Base-by-base conservation (phyloP, 2,888 invertebrate species). In the Leptopterna dolabrata region DNA sequence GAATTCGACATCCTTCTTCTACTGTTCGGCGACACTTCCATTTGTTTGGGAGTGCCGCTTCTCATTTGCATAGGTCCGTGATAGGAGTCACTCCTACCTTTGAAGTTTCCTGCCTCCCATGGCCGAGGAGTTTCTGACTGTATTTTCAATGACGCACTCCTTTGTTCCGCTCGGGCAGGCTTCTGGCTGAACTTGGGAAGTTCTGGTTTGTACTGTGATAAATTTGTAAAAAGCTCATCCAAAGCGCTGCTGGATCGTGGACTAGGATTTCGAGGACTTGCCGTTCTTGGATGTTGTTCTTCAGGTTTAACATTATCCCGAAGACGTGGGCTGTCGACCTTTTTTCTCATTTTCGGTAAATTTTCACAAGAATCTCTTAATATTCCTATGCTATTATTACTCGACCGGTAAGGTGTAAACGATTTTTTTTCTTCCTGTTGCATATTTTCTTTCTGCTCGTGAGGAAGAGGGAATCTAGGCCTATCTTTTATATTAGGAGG, bases 81-180 rank as follows among this genome's bases (percentile, higher is more conserved):
- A 30, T 87, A 87, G 2, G 87, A 87, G 30, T 87, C 87, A 36
- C 81, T 87, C 29, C 87, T 24, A 19, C 82, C 87, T 73, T 73
- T 87, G 27, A 82, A 87, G 36, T 82, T 82, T 4, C 36, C 36
- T 9, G 47, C 30, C 51, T 87, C 87, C 82, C 81, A 82, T 14
- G 86, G 86, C 29, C 86, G 76, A 30, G 86, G 78, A n/a, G 51
- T 45, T 30, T 86, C 86, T 51, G 86, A 73, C 45, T 85, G 86
- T 29, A 86, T 86, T 78, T 86, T 86, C 86, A 86, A 86, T 14
- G 86, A 86, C 6, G 86, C 51, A 29, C 86, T 86, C 29, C 86
- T 78, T 30, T 80, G 78, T 29, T 76, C 76, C 7, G 85, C 45
- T n/a, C 85, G 71, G 4, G 55, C 14, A n/a, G 78, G 70, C 41